Base-by-base conservation (phyloP, 2,888 invertebrate species). In the Lobophora halterata region DNA sequence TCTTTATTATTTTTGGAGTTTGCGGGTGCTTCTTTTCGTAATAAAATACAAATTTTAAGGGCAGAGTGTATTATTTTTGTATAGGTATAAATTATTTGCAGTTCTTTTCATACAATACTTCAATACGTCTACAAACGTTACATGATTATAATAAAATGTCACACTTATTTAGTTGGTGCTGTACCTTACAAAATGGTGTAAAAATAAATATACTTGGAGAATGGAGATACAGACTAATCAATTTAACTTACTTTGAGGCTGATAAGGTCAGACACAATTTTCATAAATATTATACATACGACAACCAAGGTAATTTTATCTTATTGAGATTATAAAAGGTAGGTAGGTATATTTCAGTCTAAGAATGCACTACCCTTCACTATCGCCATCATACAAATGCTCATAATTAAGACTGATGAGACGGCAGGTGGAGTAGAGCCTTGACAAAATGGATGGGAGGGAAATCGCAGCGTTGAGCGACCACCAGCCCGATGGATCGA, bases 311-410 rank as follows among this genome's bases (percentile, higher is more conserved):
- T 54, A 39, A 28, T 33, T 50, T 67, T 75, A 55, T 58, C 67
- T 79, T 79, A 67, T 69, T 82, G 85, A 86, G 82, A 85, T 86
- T 82, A 79, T 80, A 75, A 51, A 77, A 81, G 79, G 79, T 82
- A 83, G 14, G n/a, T 24, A 25, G 73, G 75, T 45, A 47, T 39
- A 45, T 45, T n/a, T n/a, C n/a, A n/a, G n/a, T n/a, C n/a, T n/a
- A n/a, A n/a, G n/a, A n/a, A n/a, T n/a, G n/a, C n/a, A n/a, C n/a
- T n/a, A n/a, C n/a, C n/a, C n/a, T n/a, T n/a, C n/a, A n/a, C n/a
- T n/a, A n/a, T n/a, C n/a, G n/a, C n/a, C n/a, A n/a, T n/a, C n/a
- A n/a, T n/a, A n/a, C n/a, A n/a, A n/a, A n/a, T n/a, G n/a, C n/a
- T n/a, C n/a, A n/a, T n/a, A n/a, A n/a, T n/a, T n/a, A n/a, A n/a